Evolutionary conservation across 1,140 invertebrate genomes (phyloP).

Genomic region (Mactra quadrangularis): DNA sequence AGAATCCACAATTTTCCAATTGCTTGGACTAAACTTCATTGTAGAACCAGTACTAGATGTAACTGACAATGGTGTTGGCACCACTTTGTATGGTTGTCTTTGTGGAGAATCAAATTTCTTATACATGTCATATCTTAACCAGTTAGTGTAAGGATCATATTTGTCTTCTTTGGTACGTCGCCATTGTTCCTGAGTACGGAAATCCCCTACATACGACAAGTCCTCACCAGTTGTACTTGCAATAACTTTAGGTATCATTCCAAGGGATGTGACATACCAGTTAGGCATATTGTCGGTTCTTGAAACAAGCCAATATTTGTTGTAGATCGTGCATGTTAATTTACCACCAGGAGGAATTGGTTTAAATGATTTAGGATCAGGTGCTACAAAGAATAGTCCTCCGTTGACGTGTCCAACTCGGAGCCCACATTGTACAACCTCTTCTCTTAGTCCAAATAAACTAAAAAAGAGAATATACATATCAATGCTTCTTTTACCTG

Average conservation of each 20-base stretch:
- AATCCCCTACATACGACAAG: constrained; percentile 67
- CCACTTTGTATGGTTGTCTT: constrained; percentile 14
- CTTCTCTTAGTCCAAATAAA: constrained; percentile 38
- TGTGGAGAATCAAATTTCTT: background rate
- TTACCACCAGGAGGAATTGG: constrained; percentile 47
- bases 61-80: constrained; percentile 10
- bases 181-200: constrained; percentile 68
- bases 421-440: constrained; percentile 46
- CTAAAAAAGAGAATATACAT: background rate
- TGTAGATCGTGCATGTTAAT: constrained; percentile 24
- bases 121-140: constrained; percentile 26
- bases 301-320: constrained; percentile 66
- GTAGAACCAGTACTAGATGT: background rate
- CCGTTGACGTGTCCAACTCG: constrained; percentile 69
- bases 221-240: constrained; percentile 58
- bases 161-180: constrained; percentile 54
- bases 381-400: constrained; percentile 67
- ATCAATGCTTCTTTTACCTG: constrained; percentile 20
- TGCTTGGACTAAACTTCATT: constrained; percentile 2
- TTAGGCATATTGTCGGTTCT: constrained; percentile 73
- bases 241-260: constrained; percentile 60
- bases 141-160: constrained; percentile 43
- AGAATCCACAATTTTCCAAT: constrained; percentile 35
- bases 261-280: constrained; percentile 68
- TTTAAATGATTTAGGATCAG: constrained; percentile 56